Conservation (phyloP, 2,113 vertebrate species). For the Paradoxurus hermaphroditus region DNA sequence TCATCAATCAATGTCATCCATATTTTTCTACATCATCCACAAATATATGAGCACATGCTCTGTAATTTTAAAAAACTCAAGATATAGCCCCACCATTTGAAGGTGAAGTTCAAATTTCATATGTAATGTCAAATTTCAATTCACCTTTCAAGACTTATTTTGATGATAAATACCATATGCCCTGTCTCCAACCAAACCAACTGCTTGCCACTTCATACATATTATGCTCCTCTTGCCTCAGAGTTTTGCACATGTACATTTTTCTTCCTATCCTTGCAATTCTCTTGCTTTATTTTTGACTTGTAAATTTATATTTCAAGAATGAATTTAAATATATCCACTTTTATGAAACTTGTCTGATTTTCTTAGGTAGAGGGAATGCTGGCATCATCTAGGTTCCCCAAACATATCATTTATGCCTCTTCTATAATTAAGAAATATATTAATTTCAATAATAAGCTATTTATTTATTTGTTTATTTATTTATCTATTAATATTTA, state of each 20-base stretch:
- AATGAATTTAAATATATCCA: neutral
- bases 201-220: neutral
- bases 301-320: neutral
- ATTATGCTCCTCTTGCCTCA: neutral
- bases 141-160: neutral
- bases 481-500: neutral
- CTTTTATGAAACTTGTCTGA: neutral
- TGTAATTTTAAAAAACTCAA: neutral
- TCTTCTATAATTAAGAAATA: neutral
- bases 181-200: neutral
- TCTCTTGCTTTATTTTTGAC: neutral
- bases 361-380: neutral
- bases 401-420: neutral
- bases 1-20: neutral
- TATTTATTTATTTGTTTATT: neutral
- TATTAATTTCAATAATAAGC: neutral
- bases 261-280: neutral
- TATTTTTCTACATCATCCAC: neutral
- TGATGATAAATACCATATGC: neutral
- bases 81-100: neutral
- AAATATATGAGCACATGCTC: neutral
- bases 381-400: neutral
- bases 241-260: neutral
- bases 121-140: slow-evolving; percentile 2
- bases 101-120: neutral